These are phyloP conservation scores for Coronaproctus castanopsis DNA, from an alignment of 2,888 invertebrate species.

Conservation along the genomic window DNA sequence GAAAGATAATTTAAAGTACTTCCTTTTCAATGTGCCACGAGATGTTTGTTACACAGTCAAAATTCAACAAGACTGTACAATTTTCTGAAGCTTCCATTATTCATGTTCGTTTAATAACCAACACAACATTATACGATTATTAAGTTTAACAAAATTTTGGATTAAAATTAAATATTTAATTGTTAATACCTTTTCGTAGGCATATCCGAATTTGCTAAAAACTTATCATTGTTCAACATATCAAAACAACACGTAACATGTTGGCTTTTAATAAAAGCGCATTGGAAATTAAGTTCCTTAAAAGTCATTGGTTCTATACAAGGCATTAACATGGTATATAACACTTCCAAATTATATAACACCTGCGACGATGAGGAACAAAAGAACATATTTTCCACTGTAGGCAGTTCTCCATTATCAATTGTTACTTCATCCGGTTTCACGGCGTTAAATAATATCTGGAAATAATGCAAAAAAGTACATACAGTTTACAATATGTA, in stretches of 20 bases:
- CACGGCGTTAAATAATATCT: constrained; percentile 8
- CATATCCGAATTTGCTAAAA: constrained; percentile 56
- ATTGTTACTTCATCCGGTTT: constrained; percentile 1
- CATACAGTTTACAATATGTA: too few species aligned
- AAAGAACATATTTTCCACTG: constrained; percentile 44
- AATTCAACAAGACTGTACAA: too few species aligned
- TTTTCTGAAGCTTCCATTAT: too few species aligned
- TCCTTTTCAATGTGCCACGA: too few species aligned
- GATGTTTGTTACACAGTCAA: too few species aligned
- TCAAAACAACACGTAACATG: constrained; percentile 49
- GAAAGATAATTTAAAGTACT: too few species aligned
- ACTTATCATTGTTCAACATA: constrained; percentile 66
- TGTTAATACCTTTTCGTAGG: constrained; percentile 38
- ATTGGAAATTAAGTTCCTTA: constrained; percentile 46
- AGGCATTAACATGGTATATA: constrained; percentile 82
- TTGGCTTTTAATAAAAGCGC: constrained; percentile 43
- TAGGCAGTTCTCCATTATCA: constrained; percentile 19
- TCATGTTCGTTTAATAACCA: too few species aligned
- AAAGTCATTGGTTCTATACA: constrained; percentile 61
- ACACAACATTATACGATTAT: too few species aligned
- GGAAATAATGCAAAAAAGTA: too few species aligned
- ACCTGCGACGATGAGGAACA: constrained; percentile 51
- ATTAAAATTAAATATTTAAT: too few species aligned
- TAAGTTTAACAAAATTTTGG: too few species aligned
- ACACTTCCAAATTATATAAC: constrained; percentile 53